Conservation (phyloP, 2,113 vertebrate genomes). For the Nothocercus julius region DNA sequence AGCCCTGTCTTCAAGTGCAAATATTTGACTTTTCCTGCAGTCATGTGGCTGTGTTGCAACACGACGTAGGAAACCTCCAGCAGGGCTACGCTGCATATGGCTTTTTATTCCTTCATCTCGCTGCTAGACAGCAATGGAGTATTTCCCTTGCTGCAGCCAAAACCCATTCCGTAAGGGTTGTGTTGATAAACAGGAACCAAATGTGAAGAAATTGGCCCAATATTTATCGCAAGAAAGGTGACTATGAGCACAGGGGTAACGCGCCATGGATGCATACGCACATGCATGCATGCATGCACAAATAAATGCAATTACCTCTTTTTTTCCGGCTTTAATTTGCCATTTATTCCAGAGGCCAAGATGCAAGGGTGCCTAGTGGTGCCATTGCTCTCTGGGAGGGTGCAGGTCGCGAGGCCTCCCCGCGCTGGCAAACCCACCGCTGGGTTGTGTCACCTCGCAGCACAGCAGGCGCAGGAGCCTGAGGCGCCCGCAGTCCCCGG, state of each 20-base stretch:
- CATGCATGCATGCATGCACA: accelerated
- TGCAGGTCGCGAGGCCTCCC: neutral
- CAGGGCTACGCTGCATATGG: neutral
- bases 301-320: accelerated
- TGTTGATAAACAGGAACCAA: constrained; percentile 18
- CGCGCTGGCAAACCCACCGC: neutral
- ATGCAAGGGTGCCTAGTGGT: neutral
- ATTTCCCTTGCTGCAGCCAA: neutral
- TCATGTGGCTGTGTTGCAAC: neutral
- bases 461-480: neutral
- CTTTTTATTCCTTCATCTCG: neutral
- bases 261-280: accelerated
- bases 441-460: neutral
- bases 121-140: neutral
- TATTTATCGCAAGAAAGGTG: constrained; percentile 36
- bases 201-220: constrained; percentile 32
- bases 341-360: neutral
- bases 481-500: neutral
- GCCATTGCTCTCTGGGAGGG: neutral
- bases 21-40: constrained; percentile 8
- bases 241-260: neutral
- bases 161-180: neutral
- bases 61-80: neutral
- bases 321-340: neutral
- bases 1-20: constrained; percentile 5